Base-by-base conservation (phyloP, 2,113 vertebrate genomes). In the Albula goreensis region DNA sequence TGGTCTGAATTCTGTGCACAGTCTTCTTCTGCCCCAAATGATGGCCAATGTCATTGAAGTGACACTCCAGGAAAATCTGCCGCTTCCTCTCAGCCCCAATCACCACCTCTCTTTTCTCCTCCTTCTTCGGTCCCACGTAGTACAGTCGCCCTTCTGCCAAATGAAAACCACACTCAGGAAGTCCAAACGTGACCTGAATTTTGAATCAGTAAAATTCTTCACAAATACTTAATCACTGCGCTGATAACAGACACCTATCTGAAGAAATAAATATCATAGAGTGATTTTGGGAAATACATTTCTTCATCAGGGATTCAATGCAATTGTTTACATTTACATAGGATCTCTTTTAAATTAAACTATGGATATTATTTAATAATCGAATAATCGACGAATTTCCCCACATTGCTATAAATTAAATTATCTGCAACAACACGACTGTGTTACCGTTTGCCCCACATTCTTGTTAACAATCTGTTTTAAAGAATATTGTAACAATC, bases 21-120 rank as follows among this genome's bases (percentile, higher is more conserved):
- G 97, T 98, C 91, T 98, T 98, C 52, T 98, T 98, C 85, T 98
- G 97, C 12, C 97, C 97, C 83, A 98, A 91, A 74, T 98, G 97
- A 91, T 96, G 96, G 0, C 97, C 97, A 0, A 96, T 93, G 31
- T 98, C 97, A 0, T 94, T 96, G 86, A 97, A 97, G 85, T 98
- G 97, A 87, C 96, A 97, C 70, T 98, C 96, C 2, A 97, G 92
- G 57, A 98, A 97, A 53, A 98, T 96, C 82, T 97, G 93, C 5
- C 94, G 94, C 91, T 97, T 96, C 74, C 93, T 93, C 66, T 97
- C 95, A 0, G 94, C 93, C 78, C 98, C 97, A 25, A 97, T 96
- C 51, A 98, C 95, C 80, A 98, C 97, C 91, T 98, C 97, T 0
- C 97, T 93, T 87, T 97, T 98, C 88, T 97, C 97, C 1, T 97